Evolutionary conservation across 2,797 vertebrate species (phyloP).

Genomic region (Ptychadena robeensis): DNA sequence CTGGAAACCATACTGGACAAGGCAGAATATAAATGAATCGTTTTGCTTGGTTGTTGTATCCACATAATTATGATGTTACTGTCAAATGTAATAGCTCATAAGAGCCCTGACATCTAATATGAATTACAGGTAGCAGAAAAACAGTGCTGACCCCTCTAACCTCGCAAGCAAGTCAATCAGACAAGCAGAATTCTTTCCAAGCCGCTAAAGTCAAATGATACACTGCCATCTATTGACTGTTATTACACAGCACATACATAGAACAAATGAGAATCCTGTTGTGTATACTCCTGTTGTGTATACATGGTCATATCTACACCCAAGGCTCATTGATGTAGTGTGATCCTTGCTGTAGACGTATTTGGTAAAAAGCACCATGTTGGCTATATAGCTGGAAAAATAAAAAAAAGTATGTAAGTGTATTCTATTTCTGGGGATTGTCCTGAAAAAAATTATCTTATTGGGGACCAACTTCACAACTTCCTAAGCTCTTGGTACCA

Average conservation of each 20-base stretch:
- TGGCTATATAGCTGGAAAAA: too few species aligned
- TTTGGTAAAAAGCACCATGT: too few species aligned
- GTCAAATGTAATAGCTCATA: conserved; percentile 30
- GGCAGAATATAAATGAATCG: conserved; percentile 13
- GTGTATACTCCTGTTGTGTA: too few species aligned
- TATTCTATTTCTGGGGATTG: too few species aligned
- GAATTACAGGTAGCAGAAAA: conserved; percentile 38
- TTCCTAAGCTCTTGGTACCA: too few species aligned
- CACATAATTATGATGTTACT: conserved; percentile 39
- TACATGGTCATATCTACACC: too few species aligned
- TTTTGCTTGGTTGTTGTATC: conserved; percentile 16
- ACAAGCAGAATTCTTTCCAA: not conserved
- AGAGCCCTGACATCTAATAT: conserved; percentile 32
- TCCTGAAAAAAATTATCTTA: too few species aligned
- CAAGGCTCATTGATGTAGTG: too few species aligned
- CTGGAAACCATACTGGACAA: not conserved
- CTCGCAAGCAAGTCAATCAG: not conserved
- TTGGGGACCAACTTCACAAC: too few species aligned
- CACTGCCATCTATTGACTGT: conserved; percentile 67
- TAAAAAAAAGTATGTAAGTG: too few species aligned
- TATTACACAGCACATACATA: not conserved
- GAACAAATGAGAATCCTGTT: too few species aligned
- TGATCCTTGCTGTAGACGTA: too few species aligned
- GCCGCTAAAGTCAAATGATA: conserved; percentile 22
- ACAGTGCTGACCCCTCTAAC: conserved; percentile 24